phyloP scores from a whole-genome alignment of 2,797 vertebrate genomes.

The Siniperca undulata region DNA sequence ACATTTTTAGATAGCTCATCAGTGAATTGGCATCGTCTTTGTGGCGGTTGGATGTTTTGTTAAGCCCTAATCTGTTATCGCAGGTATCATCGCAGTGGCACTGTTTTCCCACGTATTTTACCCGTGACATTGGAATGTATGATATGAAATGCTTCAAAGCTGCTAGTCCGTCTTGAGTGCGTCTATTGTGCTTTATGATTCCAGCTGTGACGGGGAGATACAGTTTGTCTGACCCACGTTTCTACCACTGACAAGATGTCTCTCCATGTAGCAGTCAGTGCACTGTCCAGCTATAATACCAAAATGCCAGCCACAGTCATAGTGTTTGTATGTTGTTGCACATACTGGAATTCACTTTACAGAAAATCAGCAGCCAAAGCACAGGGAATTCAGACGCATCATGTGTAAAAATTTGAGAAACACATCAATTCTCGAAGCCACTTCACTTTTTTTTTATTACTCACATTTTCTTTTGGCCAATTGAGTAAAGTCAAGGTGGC shows the following conservation, averaged over 20 bases:
- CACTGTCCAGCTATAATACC: not conserved
- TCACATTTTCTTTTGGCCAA: not conserved
- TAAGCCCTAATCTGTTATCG: conserved; percentile 30
- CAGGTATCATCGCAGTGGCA: not conserved
- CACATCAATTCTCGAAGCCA: not conserved
- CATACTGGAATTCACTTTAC: not conserved
- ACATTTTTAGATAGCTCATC: conserved; percentile 6
- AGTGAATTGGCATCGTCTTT: not conserved
- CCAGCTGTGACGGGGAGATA: conserved; percentile 14
- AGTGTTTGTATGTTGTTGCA: conserved; percentile 1
- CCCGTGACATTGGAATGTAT: conserved; percentile 29
- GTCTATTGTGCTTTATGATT: conserved; percentile 46
- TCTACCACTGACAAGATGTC: conserved; percentile 3
- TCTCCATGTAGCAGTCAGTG: not conserved
- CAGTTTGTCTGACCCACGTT: not conserved
- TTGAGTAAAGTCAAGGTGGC: not conserved
- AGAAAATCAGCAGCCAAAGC: not conserved
- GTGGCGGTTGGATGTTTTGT: conserved; percentile 7
- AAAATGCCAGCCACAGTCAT: not conserved
- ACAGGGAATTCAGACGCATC: not conserved
- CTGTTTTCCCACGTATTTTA: conserved; percentile 29
- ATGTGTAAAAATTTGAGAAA: not conserved
- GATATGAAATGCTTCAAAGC: conserved; percentile 48
- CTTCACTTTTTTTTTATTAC: not conserved
- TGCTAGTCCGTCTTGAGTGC: not conserved